Conservation (phyloP, 2,113 vertebrate species). For the Poeciliopsis turrubarensis region DNA sequence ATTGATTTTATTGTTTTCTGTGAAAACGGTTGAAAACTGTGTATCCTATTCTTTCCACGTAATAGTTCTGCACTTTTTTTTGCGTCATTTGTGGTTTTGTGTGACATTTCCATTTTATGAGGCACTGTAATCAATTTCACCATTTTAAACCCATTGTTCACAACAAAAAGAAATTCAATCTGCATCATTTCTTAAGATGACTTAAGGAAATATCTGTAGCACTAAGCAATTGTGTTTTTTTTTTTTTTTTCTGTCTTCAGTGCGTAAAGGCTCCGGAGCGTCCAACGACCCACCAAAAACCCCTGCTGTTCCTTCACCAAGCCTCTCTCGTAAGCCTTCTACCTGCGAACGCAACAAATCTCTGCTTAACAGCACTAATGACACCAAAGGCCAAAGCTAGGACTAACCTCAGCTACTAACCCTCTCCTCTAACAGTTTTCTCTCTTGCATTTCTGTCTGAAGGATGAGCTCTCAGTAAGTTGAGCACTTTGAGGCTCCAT, state of each 20-base stretch:
- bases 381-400: not conserved
- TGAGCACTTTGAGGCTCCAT: constrained; percentile 9
- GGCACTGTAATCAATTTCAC: not conserved
- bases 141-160: not conserved
- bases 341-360: not conserved
- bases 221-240: not conserved
- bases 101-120: not conserved
- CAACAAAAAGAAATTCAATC: not conserved
- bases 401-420: constrained; percentile 2
- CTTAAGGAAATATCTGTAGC: not conserved
- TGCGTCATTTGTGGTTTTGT: not conserved
- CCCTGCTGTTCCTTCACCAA: constrained; percentile 73
- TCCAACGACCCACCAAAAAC: constrained; percentile 75
- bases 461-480: constrained; percentile 80
- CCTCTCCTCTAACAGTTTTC: constrained; percentile 27
- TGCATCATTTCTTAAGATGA: too few species aligned
- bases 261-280: constrained; percentile 60
- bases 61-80: not conserved
- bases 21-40: too few species aligned
- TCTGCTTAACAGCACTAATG: constrained; percentile 55
- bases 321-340: constrained; percentile 77
- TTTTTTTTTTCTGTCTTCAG: constrained; percentile 49
- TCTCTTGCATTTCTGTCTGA: constrained; percentile 65
- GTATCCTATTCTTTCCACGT: not conserved
- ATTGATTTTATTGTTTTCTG: too few species aligned